phyloP scores from a whole-genome alignment of 2,888 invertebrate genomes.

The Pristionchus arcanus region DNA sequence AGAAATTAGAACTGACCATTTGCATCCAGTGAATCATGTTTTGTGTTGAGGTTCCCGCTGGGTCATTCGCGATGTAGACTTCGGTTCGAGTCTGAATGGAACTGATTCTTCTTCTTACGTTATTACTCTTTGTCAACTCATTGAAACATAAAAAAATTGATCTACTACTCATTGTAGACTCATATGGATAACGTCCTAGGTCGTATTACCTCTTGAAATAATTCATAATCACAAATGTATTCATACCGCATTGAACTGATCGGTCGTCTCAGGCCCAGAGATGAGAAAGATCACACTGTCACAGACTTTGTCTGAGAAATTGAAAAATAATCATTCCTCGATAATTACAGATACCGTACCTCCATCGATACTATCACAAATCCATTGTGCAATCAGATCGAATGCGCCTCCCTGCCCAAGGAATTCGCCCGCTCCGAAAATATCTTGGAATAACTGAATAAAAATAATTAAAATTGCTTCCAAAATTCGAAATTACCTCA shows the following conservation, averaged over 20 bases:
- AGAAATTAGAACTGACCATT: constrained; percentile 22
- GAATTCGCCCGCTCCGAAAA: not conserved
- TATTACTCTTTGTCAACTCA: too few relatives aligned
- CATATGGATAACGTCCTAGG: too few relatives aligned
- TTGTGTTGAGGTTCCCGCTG: too few relatives aligned
- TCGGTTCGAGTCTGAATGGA: constrained; percentile 48
- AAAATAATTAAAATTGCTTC: too few relatives aligned
- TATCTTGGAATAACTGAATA: not conserved
- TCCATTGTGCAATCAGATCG: not conserved
- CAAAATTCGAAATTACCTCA: not conserved
- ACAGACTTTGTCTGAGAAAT: not conserved
- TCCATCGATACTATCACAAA: not conserved
- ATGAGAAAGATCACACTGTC: constrained; percentile 37
- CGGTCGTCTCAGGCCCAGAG: constrained; percentile 7
- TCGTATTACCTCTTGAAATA: too few relatives aligned
- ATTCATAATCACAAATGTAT: too few relatives aligned
- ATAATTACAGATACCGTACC: not conserved
- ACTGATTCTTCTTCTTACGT: too few relatives aligned
- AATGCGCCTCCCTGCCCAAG: not conserved
- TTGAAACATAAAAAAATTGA: too few relatives aligned
- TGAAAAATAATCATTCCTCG: not conserved
- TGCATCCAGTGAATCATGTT: constrained; percentile 43
- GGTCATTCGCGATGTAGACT: constrained; percentile 45
- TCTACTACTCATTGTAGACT: too few relatives aligned
- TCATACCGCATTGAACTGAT: constrained; percentile 2